phyloP scores from a whole-genome alignment of 1,140 invertebrate genomes.

The Neoseiulus cucumeris region DNA sequence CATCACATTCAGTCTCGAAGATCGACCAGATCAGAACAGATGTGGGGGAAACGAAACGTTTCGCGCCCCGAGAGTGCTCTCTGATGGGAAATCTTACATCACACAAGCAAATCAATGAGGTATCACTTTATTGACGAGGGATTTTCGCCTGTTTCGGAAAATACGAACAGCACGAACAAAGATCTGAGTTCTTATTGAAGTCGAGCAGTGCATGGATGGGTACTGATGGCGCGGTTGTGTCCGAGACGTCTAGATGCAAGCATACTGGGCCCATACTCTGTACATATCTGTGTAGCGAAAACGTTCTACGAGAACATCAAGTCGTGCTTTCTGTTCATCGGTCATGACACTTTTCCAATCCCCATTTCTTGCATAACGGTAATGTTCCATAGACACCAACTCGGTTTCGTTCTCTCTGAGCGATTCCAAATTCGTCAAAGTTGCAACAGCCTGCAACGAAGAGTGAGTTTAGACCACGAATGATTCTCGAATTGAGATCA shows the following conservation, averaged over 20 bases:
- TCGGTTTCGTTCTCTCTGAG: not conserved
- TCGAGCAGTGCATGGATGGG: too few species aligned
- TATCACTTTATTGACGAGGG: too few species aligned
- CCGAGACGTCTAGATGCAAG: not conserved
- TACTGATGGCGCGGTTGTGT: too few species aligned
- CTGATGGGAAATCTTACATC: too few species aligned
- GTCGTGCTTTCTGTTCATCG: not conserved
- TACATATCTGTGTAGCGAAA: conserved; percentile 6
- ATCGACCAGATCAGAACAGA: too few species aligned
- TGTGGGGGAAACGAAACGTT: too few species aligned
- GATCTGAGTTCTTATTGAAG: too few species aligned
- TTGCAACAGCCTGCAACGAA: not conserved
- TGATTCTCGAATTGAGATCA: not conserved
- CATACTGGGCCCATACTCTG: not conserved
- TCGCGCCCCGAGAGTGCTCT: too few species aligned
- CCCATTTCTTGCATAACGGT: not conserved
- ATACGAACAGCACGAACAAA: too few species aligned
- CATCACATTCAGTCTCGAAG: too few species aligned
- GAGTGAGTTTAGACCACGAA: not conserved
- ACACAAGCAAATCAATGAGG: too few species aligned
- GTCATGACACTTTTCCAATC: not conserved
- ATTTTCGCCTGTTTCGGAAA: too few species aligned
- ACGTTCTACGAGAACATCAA: not conserved
- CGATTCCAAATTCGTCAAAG: not conserved
- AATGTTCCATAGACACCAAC: not conserved